Base-by-base conservation (phyloP, 2,113 vertebrate genomes). In the Ascaphus truei region DNA sequence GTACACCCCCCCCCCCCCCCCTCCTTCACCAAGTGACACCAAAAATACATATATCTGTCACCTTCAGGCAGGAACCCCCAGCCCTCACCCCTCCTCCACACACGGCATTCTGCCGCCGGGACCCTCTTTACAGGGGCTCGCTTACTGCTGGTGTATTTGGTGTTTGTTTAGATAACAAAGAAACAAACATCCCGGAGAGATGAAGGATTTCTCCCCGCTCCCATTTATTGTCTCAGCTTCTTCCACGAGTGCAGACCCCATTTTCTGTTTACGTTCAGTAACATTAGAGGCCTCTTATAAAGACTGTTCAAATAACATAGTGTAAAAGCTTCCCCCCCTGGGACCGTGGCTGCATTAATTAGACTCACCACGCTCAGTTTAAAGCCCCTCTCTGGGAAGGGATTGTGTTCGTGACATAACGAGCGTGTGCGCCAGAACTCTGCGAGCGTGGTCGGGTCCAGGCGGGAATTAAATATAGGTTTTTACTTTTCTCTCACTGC, bases 81-180 rank as follows among this genome's bases (percentile, higher is more conserved):
- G 62, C 47, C 18, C 20, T 64, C 62, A 51, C 47, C 62, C 15
- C 22, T 5, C 13, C 27, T 64, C 20, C 51, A 64, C 50, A 64
- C 62, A 51, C 22, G 62, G 37, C 62, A 50, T 41, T 47, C 52
- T 29, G 62, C 50, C 25, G 47, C n/a, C 34, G 30, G 31, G 23
- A 23, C 33, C 31, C 62, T 18, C 23, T 25, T 15, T n/a, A n/a
- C n/a, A n/a, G n/a, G n/a, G n/a, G n/a, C n/a, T n/a, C n/a, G 25
- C 51, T 67, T 56, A 50, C 63, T 67, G 51, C 15, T 25, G 51
- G 63, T 25, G 9, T 23, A 43, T 22, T 67, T 66, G 31, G 27
- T n/a, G 45, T 56, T 56, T 67, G 37, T 55, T 67, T 56, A 57
- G 63, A 51, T 65, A 56, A 45, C 50, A 55, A 41, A 66, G 62